phyloP scores from a whole-genome alignment of 2,113 vertebrate genomes.

The Apistogramma diplotaenia region DNA sequence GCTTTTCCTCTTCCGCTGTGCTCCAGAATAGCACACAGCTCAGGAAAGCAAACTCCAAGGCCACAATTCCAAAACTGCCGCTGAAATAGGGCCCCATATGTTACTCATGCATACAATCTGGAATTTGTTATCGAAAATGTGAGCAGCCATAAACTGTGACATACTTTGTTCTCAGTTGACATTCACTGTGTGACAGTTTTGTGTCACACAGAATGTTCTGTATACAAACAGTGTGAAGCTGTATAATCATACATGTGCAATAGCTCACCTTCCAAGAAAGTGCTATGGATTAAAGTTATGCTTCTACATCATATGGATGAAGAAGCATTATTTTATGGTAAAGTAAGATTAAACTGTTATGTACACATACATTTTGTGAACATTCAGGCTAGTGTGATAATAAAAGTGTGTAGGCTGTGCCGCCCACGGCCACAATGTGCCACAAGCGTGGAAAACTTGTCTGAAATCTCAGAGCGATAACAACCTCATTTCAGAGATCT shows the following conservation, averaged over 20 bases:
- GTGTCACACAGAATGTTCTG: not conserved
- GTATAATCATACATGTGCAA: not conserved
- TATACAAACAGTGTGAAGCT: not conserved
- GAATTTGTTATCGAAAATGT: not conserved
- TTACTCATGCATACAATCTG: not conserved
- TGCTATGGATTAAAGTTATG: not conserved
- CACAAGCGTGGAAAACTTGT: not conserved
- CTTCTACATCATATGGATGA: not conserved
- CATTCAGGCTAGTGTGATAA: not conserved
- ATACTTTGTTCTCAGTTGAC: not conserved
- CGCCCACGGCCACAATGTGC: too few relatives aligned
- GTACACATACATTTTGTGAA: not conserved
- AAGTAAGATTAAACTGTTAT: not conserved
- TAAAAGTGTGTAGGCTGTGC: accelerated
- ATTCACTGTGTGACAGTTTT: not conserved
- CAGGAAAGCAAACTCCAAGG: not conserved
- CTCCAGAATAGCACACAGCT: not conserved
- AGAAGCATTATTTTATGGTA: not conserved
- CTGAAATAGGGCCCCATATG: not conserved
- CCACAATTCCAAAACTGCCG: not conserved
- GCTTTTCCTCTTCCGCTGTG: not conserved
- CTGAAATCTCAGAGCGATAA: not conserved
- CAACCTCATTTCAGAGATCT: not conserved
- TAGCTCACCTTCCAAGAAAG: not conserved
- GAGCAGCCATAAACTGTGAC: not conserved